phyloP scores from a whole-genome alignment of 2,113 vertebrate species.

The Scomber colias region DNA sequence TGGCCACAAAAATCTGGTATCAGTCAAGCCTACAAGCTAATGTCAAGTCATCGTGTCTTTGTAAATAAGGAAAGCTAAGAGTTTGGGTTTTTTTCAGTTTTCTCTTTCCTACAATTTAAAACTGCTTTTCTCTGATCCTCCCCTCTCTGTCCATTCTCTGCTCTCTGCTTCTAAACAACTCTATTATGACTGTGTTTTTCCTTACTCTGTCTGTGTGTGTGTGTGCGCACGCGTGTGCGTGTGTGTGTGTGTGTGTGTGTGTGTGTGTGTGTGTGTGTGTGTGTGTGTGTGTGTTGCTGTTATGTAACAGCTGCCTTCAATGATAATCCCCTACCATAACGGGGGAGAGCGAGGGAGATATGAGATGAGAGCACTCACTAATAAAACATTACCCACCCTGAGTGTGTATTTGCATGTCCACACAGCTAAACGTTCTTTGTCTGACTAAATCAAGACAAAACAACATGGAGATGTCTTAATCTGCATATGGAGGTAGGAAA shows the following conservation, averaged over 20 bases:
- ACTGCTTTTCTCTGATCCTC: background rate
- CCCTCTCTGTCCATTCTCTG: background rate
- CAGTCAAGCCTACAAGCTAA: background rate
- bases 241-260: background rate
- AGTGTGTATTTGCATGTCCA: constrained; percentile 32
- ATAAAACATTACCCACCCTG: constrained; percentile 40
- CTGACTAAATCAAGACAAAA: background rate
- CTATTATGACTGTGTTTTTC: background rate
- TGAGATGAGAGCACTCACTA: constrained; percentile 16
- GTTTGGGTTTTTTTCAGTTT: too few relatives aligned
- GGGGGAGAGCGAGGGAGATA: constrained; percentile 17
- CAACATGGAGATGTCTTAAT: background rate
- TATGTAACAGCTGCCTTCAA: constrained; percentile 47
- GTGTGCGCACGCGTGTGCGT: background rate
- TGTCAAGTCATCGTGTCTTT: background rate
- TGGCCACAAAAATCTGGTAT: background rate
- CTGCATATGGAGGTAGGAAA: background rate
- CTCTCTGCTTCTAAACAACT: background rate
- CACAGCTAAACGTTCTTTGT: background rate
- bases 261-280: background rate
- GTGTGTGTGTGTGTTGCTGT: constrained; percentile 37
- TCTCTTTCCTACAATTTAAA: background rate
- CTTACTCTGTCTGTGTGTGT: background rate
- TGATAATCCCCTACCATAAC: constrained; percentile 55
- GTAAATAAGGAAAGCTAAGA: background rate